These are phyloP conservation scores for Drosophila prostipennis DNA, from an alignment of 2,888 invertebrate genomes.

Conservation along the genomic window DNA sequence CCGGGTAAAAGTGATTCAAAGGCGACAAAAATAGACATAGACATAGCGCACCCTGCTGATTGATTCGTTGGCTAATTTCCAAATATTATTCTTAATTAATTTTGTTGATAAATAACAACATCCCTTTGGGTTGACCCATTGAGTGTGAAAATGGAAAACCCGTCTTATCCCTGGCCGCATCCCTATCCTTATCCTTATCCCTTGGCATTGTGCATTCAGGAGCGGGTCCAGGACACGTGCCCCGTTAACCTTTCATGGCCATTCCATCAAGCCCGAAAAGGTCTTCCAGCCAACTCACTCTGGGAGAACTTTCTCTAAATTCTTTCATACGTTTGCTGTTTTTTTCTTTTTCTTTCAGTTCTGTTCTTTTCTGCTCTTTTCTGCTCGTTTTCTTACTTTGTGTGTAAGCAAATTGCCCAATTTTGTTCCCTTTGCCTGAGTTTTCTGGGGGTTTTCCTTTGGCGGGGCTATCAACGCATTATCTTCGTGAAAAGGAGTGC, in stretches of 20 bases:
- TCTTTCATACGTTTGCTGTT: conserved; percentile 39
- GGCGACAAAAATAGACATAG: conserved; percentile 1
- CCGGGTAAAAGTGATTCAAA: background rate
- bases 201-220: conserved; percentile 33
- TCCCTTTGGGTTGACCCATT: conserved; percentile 11
- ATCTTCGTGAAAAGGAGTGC: conserved; percentile 69
- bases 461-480: conserved; percentile 72
- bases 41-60: background rate
- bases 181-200: conserved; percentile 4
- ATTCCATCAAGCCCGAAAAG: conserved; percentile 48
- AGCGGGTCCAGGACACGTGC: conserved; percentile 44
- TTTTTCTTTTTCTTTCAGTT: background rate
- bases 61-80: conserved; percentile 26
- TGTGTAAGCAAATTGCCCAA: conserved; percentile 76
- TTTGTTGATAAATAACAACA: conserved; percentile 32
- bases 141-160: conserved; percentile 34
- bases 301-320: conserved; percentile 28
- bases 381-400: conserved; percentile 43
- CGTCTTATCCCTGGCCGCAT: conserved; percentile 17
- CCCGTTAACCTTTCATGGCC: conserved; percentile 52
- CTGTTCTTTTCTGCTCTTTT: background rate
- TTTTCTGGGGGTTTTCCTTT: conserved; percentile 22
- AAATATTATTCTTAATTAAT: conserved; percentile 45
- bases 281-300: conserved; percentile 23
- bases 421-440: conserved; percentile 49